Base-by-base conservation (phyloP, 2,888 invertebrate genomes). In the Notodonta ziczac region DNA sequence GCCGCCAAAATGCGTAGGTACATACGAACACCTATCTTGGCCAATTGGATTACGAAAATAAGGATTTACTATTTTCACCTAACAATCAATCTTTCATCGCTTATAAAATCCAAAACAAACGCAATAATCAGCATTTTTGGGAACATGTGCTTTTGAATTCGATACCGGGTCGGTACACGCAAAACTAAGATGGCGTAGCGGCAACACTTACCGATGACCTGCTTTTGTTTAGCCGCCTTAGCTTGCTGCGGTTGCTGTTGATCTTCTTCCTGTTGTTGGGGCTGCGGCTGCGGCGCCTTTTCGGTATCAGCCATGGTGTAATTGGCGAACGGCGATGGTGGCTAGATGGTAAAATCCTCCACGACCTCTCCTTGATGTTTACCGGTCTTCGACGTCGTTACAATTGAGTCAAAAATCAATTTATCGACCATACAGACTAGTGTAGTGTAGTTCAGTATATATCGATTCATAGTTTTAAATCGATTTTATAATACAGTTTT, bases 221-320 rank as follows among this genome's bases (percentile, higher is more conserved):
- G 97, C 95, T 98, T 98, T 94, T 96, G 96, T 94, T 95, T 96
- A 90, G 94, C 95, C 94, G 95, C 95, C 95, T 94, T 94, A 84
- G 91, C 91, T 90, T 91, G 94, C 89, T 91, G 94, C 93, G 94
- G 90, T 87, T 92, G 94, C 91, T 95, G 96, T 92, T 96, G 88
- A 94, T 96, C 95, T 94, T 95, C 96, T 94, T 96, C 88, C 78
- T 95, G 88, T 81, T 87, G 93, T 84, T 93, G 93, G 82, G 91
- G 93, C 90, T 94, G 94, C 95, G 95, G 91, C 95, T 96, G 94
- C 95, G 96, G 95, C 95, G 96, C 96, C 94, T 96, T 96, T 94
- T 97, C 98, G 95, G 98, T 96, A 97, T 98, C 98, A 97, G 98
- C 98, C 98, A 98, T 98, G 96, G 96, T 96, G 96, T 96, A 95